Conservation (phyloP, 1,140 invertebrate genomes). For the Pinna nobilis region DNA sequence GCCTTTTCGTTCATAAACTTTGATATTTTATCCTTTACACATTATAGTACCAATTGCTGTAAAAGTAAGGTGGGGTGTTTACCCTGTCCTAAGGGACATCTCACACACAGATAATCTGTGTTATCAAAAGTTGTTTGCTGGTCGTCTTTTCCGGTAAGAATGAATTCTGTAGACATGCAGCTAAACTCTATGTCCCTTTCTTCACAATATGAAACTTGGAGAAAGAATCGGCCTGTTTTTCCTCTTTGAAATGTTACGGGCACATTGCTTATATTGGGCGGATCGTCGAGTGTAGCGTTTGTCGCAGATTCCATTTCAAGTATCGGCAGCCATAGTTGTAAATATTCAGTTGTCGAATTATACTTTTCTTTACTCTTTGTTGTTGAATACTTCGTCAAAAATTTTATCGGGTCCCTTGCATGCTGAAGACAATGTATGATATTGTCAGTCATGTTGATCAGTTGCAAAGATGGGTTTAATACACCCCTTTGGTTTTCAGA, state of each 20-base stretch:
- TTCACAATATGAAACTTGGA: slow-evolving; percentile 36
- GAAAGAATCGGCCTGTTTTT: slow-evolving; percentile 23
- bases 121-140: slow-evolving; percentile 1
- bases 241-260: slow-evolving; percentile 7
- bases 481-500: slow-evolving; percentile 39
- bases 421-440: slow-evolving; percentile 46
- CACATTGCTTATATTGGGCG: slow-evolving; percentile 31
- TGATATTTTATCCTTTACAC: too few relatives aligned
- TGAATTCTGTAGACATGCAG: slow-evolving; percentile 4
- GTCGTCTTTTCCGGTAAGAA: neutral
- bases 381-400: slow-evolving; percentile 39
- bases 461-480: slow-evolving; percentile 32
- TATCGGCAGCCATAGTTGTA: slow-evolving; percentile 42
- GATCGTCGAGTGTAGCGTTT: slow-evolving; percentile 31
- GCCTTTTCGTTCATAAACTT: neutral
- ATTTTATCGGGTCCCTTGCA: slow-evolving; percentile 39
- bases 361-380: slow-evolving; percentile 11
- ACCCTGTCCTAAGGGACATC: neutral
- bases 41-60: too few relatives aligned
- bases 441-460: slow-evolving; percentile 48
- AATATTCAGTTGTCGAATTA: slow-evolving; percentile 29
- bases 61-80: too few relatives aligned
- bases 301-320: slow-evolving; percentile 52
- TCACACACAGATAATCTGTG: slow-evolving; percentile 38
- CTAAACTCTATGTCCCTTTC: slow-evolving; percentile 43